These are phyloP conservation scores for Drosophila antonietae DNA, from an alignment of 2,888 invertebrate genomes.

Conservation along the genomic window DNA sequence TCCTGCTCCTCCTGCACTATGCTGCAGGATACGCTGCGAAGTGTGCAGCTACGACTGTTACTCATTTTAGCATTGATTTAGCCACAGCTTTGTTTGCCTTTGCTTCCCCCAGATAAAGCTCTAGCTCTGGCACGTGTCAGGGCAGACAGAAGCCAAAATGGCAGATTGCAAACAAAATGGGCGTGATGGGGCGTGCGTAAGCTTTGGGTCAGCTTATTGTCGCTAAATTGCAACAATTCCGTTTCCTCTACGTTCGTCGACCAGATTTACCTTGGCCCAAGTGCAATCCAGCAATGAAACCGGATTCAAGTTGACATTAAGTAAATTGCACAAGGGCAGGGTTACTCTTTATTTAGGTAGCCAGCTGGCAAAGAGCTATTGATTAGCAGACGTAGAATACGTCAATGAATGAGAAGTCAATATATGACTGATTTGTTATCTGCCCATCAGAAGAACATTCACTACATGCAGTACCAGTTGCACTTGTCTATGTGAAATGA, in stretches of 20 bases:
- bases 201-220: conserved; percentile 71
- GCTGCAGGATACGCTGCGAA: conserved; percentile 22
- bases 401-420: not conserved
- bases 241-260: conserved; percentile 21
- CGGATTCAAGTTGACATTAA: conserved; percentile 35
- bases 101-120: not conserved
- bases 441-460: not conserved
- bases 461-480: not conserved
- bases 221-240: conserved; percentile 74
- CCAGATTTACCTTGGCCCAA: conserved; percentile 43
- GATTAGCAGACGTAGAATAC: not conserved
- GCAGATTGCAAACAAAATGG: conserved; percentile 48
- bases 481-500: not conserved
- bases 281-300: conserved; percentile 41
- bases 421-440: not conserved
- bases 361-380: not conserved
- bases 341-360: conserved; percentile 17
- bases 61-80: conserved; percentile 71
- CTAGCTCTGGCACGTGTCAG: conserved; percentile 28
- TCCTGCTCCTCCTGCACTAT: conserved; percentile 2
- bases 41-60: conserved; percentile 53
- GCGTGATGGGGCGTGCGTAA: conserved; percentile 28
- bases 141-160: conserved; percentile 37
- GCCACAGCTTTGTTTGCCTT: conserved; percentile 15
- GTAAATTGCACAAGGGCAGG: conserved; percentile 29